These are phyloP conservation scores for Axinella damicornis DNA, from an alignment of 37 sponge, comb jelly and placozoan species.

Conservation along the genomic window DNA sequence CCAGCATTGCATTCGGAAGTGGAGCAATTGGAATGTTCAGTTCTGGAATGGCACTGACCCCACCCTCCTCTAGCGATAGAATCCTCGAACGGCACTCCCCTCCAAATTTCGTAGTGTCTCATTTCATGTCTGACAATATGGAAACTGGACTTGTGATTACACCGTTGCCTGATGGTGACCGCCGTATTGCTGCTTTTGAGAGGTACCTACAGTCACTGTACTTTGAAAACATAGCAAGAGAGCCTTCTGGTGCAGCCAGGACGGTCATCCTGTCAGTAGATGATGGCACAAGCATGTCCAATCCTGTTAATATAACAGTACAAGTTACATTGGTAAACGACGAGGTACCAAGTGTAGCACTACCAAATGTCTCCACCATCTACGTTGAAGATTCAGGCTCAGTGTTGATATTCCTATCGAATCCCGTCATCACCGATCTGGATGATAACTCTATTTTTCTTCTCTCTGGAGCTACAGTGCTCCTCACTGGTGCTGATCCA, in stretches of 20 bases:
- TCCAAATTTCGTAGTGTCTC: neutral
- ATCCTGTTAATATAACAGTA: conserved; percentile 18
- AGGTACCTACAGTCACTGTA: conserved; percentile 35
- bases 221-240: conserved; percentile 18
- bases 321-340: conserved; percentile 49
- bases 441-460: conserved; percentile 29
- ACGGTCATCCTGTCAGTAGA: conserved; percentile 23
- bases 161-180: neutral
- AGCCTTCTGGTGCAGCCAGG: conserved; percentile 32
- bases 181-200: conserved; percentile 15
- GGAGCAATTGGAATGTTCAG: neutral
- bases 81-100: neutral
- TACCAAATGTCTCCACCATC: conserved; percentile 28
- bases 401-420: conserved; percentile 23
- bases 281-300: conserved; percentile 26
- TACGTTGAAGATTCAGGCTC: conserved; percentile 42
- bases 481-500: conserved; percentile 16
- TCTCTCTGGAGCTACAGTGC: neutral
- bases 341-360: conserved; percentile 22
- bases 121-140: neutral
- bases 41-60: neutral
- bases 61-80: conserved; percentile 6
- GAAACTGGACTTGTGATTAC: neutral
- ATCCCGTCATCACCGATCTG: conserved; percentile 31
- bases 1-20: neutral